phyloP scores from a whole-genome alignment of 2,797 vertebrate species.

The Ciconia nigra region DNA sequence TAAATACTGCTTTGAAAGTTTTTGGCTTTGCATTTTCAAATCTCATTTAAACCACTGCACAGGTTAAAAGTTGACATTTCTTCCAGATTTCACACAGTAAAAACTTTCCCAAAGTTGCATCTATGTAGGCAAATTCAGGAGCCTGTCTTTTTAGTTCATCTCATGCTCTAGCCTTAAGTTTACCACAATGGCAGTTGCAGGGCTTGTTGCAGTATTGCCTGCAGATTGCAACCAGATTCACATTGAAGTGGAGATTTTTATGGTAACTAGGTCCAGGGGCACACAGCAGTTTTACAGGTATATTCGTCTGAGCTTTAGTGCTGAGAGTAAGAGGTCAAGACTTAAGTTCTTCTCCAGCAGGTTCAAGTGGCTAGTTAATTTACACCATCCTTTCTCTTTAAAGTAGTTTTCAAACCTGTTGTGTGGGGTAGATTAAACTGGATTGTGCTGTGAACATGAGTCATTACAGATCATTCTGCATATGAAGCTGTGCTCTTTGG shows the following conservation, averaged over 20 bases:
- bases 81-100: neutral
- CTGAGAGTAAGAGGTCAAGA: neutral
- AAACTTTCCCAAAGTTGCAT: neutral
- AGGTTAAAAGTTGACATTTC: neutral
- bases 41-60: neutral
- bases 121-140: accelerated
- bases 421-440: neutral
- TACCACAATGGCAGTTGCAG: neutral
- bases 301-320: neutral
- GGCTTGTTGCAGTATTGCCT: neutral
- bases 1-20: neutral
- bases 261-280: neutral
- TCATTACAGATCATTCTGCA: neutral
- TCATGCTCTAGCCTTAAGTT: neutral
- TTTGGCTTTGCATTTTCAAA: neutral
- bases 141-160: neutral
- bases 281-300: accelerated
- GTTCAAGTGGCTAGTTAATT: neutral
- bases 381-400: neutral
- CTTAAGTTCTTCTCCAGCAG: neutral
- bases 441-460: neutral
- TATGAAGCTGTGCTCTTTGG: neutral
- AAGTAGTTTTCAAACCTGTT: neutral
- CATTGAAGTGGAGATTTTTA: neutral
- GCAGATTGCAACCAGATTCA: neutral